Base-by-base conservation (phyloP, 2,113 vertebrate species). In the Ammodytes marinus region DNA sequence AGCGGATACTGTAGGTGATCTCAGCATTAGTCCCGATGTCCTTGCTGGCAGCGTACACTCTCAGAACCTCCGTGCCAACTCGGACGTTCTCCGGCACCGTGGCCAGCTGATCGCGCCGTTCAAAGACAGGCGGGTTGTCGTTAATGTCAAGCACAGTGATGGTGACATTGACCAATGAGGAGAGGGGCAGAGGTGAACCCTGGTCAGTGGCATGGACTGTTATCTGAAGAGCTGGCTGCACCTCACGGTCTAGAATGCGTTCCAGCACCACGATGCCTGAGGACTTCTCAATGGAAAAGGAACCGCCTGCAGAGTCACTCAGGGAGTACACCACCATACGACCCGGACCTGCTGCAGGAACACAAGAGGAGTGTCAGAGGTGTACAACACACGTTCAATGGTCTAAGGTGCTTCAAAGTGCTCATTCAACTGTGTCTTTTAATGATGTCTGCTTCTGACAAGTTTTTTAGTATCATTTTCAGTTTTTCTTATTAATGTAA, bases 21-120 rank as follows among this genome's bases (percentile, higher is more conserved):
- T 99, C 98, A 6, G 98, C 98, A 39, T 99, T 99, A 49, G 97
- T 98, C 63, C 98, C 98, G 1, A 99, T 98, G 86, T 99, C 98
- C 89, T 99, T 97, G 93, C 98, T 99, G 72, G 97, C 96, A 1
- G 98, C 98, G 53, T 97, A 96, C 19, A 99, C 96, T 11, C 96
- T 92, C 50, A 99, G 90, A 37, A 99, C 95, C 80, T 97, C 96
- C 0, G 95, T 96, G 45, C 97, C 97, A 37, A 96, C 93, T 2
- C 92, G 91, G 3, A 97, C 95, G 53, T 99, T 97, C 82, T 99
- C 98, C 0, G 96, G 95, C 54, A 99, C 96, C 0, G 96, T 96
- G 0, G 97, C 96, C 35, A 98, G 92, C 77, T 98, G 98, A 84
- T 99, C 98, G 35, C 97, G 96, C 17, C 96, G 96, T 89, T 98